phyloP scores from a whole-genome alignment of 2,113 vertebrate species.

The Cranoglanis bouderius region DNA sequence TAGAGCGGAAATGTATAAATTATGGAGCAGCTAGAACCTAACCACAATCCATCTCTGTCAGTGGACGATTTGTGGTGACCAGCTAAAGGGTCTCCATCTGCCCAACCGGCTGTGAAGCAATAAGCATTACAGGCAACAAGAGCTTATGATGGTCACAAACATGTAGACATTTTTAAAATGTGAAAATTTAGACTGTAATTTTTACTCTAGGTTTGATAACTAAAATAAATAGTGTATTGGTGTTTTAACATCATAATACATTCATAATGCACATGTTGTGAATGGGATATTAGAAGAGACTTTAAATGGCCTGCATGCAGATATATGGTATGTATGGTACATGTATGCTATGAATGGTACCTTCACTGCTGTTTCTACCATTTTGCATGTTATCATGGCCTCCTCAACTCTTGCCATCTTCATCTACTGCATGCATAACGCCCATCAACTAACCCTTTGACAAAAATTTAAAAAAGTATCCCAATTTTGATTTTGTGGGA shows the following conservation, averaged over 20 bases:
- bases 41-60: slow-evolving; percentile 11
- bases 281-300: neutral
- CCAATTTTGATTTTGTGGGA: neutral
- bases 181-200: neutral
- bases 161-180: neutral
- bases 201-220: neutral
- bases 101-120: neutral
- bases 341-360: too few species aligned
- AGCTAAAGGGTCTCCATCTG: neutral
- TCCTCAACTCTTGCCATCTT: too few species aligned
- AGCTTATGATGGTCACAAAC: neutral
- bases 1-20: neutral
- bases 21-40: slow-evolving; percentile 7
- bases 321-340: too few species aligned
- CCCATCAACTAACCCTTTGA: neutral
- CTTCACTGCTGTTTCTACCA: too few species aligned
- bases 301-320: neutral
- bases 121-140: neutral
- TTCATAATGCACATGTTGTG: neutral
- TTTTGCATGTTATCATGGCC: too few species aligned
- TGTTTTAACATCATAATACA: neutral
- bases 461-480: neutral
- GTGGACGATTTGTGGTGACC: neutral
- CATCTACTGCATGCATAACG: neutral
- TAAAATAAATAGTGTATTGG: neutral